These are phyloP conservation scores for Ophion ventricosus DNA, from an alignment of 2,888 invertebrate species.

Conservation along the genomic window DNA sequence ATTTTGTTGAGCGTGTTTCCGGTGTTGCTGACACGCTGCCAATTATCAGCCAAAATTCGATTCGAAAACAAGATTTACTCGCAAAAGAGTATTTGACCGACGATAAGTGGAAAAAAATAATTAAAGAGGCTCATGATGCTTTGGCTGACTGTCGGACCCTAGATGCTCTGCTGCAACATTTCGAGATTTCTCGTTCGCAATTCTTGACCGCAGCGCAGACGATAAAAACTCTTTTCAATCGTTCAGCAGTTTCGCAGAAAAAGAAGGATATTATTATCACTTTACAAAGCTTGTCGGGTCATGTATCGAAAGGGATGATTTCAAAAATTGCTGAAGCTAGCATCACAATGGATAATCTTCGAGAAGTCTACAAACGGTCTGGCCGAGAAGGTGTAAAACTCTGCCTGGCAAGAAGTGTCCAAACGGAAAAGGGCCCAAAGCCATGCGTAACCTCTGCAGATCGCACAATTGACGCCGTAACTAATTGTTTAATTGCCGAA, in stretches of 20 bases:
- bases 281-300: slow-evolving; percentile 12
- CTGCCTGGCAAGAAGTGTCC: slow-evolving; percentile 23
- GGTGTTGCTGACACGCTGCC: slow-evolving; percentile 22
- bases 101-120: slow-evolving; percentile 18
- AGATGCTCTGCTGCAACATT: slow-evolving; percentile 35
- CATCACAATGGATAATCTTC: slow-evolving; percentile 20
- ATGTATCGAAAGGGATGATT: slow-evolving; percentile 26
- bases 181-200: slow-evolving; percentile 15
- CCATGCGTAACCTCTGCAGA: slow-evolving; percentile 9
- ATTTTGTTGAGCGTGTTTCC: slow-evolving; percentile 18
- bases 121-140: slow-evolving; percentile 31
- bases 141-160: slow-evolving; percentile 28
- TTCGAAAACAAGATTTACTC: slow-evolving; percentile 29
- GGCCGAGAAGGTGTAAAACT: slow-evolving; percentile 31
- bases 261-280: slow-evolving; percentile 9
- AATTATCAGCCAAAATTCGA: slow-evolving; percentile 12
- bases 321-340: slow-evolving; percentile 28
- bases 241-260: slow-evolving; percentile 14
- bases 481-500: slow-evolving; percentile 26
- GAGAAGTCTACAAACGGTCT: slow-evolving; percentile 14
- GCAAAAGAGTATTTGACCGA: slow-evolving; percentile 27
- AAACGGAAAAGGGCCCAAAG: slow-evolving; percentile 19
- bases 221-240: slow-evolving; percentile 20
- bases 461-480: slow-evolving; percentile 10
- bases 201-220: slow-evolving; percentile 8